Percentiles rank a stretch among this genome's conserved stretches.
Conservation (phyloP, 2,888 invertebrate genomes). For the Deilephila porcellus region DNA sequence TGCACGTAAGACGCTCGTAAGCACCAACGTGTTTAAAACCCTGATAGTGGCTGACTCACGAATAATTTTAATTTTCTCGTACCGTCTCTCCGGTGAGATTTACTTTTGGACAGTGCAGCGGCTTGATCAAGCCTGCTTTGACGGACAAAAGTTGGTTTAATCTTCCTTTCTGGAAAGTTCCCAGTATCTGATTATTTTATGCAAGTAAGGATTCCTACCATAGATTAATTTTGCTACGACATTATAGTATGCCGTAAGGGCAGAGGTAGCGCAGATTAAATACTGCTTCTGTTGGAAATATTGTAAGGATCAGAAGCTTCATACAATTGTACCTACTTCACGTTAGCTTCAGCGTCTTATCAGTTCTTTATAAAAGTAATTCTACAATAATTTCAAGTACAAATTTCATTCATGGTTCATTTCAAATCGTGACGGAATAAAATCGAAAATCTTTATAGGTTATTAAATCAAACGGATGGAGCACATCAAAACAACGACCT, state of each 20-base stretch:
- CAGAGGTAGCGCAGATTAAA: neutral
- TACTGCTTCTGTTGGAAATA: neutral
- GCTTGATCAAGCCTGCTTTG: neutral
- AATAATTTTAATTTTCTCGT: neutral
- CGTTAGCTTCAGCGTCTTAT: no score
- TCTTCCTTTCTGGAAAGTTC: neutral
- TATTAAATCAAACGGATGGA: conserved; percentile 45
- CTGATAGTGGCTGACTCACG: neutral
- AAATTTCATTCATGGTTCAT: conserved; percentile 2
- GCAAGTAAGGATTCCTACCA: neutral
- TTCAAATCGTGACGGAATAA: conserved; percentile 23
- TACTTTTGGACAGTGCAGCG: neutral
- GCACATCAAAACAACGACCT: conserved; percentile 47
- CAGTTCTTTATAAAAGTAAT: neutral
- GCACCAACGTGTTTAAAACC: neutral
- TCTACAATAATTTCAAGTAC: neutral
- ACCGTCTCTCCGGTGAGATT: neutral
- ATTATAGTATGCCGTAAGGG: neutral
- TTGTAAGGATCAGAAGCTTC: neutral
- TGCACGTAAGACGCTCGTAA: conserved; percentile 10
- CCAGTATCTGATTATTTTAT: neutral
- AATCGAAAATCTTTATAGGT: conserved; percentile 35
- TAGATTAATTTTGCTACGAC: neutral
- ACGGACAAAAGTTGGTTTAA: conserved; percentile 11
- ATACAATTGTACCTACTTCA: no score